These are phyloP conservation scores for Anarhynchus alexandrinus DNA, from an alignment of 2,113 vertebrate species.

Conservation along the genomic window DNA sequence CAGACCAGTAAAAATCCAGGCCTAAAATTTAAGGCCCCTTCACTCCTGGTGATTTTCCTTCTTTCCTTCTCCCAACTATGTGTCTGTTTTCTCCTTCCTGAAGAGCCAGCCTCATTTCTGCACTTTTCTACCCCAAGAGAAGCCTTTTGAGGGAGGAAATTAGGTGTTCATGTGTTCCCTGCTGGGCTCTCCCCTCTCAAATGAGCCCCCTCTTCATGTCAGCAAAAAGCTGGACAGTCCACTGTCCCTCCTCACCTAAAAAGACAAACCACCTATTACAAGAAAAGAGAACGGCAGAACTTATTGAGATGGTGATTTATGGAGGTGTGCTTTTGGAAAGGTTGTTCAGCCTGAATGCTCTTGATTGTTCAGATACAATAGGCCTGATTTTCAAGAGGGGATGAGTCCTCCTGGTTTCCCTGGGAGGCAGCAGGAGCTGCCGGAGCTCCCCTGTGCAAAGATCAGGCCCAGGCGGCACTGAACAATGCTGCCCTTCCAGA, in stretches of 20 bases:
- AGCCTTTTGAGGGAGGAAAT: background rate
- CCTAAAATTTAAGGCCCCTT: background rate
- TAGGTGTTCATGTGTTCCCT: background rate
- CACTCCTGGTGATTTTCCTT: background rate
- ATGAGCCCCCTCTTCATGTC: background rate
- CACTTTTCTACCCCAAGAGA: background rate
- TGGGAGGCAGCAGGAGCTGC: background rate
- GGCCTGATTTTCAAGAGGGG: background rate
- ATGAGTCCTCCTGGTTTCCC: background rate
- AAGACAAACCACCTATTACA: background rate
- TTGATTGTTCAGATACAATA: background rate
- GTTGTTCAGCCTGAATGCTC: background rate
- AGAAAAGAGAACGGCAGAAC: background rate
- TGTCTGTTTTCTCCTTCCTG: background rate
- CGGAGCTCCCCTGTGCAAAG: background rate
- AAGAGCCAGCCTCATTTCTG: background rate
- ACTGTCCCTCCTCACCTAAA: background rate
- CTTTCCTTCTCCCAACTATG: background rate
- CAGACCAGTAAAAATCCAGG: background rate
- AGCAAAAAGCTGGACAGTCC: background rate
- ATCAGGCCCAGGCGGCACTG: background rate
- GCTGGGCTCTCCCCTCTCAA: background rate
- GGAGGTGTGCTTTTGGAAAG: background rate
- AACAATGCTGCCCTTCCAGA: background rate
- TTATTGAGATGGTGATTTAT: background rate